Percentiles rank a stretch among this genome's conserved stretches.
Evolutionary conservation across 2,113 vertebrate genomes (phyloP).

Genomic region (Psophia crepitans): DNA sequence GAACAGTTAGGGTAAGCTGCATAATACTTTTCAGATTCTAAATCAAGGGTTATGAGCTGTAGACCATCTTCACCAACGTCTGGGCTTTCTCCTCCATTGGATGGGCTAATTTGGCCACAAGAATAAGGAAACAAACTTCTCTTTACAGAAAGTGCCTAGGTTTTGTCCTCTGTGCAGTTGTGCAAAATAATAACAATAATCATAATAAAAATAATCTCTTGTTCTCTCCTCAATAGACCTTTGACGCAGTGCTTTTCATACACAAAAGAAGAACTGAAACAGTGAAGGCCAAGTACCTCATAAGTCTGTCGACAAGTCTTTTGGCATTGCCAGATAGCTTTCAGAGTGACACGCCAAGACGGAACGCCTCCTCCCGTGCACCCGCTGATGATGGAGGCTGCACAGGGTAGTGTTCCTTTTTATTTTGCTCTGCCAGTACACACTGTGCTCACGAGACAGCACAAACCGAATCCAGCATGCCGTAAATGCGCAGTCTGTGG

Average conservation of each 20-base stretch:
- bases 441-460: neutral
- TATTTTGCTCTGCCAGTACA: neutral
- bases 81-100: constrained; percentile 42
- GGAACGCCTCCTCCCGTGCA: neutral
- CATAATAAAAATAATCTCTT: constrained; percentile 79
- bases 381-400: neutral
- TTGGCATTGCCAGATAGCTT: neutral
- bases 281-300: constrained; percentile 62
- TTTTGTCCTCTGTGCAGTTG: constrained; percentile 75
- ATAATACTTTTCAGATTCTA: constrained; percentile 44
- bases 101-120: constrained; percentile 56
- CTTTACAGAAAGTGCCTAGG: constrained; percentile 74
- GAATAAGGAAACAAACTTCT: constrained; percentile 57
- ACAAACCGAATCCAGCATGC: neutral
- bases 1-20: constrained; percentile 20
- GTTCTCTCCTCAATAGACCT: constrained; percentile 68
- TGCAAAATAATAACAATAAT: constrained; percentile 78
- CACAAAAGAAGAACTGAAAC: constrained; percentile 64
- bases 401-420: neutral
- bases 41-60: constrained; percentile 16
- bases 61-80: constrained; percentile 29
- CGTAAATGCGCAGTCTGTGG: neutral
- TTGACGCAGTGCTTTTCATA: constrained; percentile 68
- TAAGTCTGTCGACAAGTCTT: neutral
- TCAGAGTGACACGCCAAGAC: neutral